Percentiles rank a stretch among this genome's conserved stretches.
Evolutionary conservation across 2,113 vertebrate species (phyloP).

Genomic region (Solea senegalensis): DNA sequence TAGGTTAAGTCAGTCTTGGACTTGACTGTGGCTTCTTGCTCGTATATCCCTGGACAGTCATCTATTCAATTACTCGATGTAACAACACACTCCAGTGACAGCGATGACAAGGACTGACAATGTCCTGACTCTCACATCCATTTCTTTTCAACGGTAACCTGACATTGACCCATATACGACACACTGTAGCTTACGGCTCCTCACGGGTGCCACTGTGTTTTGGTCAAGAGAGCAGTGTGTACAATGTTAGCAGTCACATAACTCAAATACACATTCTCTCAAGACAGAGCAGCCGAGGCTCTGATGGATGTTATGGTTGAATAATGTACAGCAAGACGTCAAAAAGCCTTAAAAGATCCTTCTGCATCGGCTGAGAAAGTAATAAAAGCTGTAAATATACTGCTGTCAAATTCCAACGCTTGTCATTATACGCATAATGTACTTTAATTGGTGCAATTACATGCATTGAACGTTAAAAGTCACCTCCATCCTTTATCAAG

Average conservation of each 20-base stretch:
- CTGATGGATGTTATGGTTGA: neutral
- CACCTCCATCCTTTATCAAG: neutral
- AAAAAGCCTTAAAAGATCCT: slow-evolving; percentile 11
- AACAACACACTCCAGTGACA: slow-evolving; percentile 59
- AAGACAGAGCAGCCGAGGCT: neutral
- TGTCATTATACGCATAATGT: slow-evolving; percentile 1
- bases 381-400: slow-evolving; percentile 6
- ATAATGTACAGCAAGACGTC: neutral
- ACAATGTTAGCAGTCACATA: neutral
- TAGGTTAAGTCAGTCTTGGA: neutral
- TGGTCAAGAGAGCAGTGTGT: neutral
- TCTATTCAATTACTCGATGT: slow-evolving; percentile 49
- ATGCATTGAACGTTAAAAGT: neutral
- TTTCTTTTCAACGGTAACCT: slow-evolving; percentile 40
- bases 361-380: neutral
- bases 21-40: neutral
- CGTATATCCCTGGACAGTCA: slow-evolving; percentile 27
- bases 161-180: slow-evolving; percentile 55
- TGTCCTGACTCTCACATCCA: slow-evolving; percentile 32
- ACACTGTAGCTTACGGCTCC: slow-evolving; percentile 15
- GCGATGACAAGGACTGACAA: slow-evolving; percentile 47
- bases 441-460: slow-evolving; percentile 10
- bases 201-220: neutral
- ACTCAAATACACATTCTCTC: neutral
- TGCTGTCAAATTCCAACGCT: neutral